Evolutionary conservation across 2,888 invertebrate genomes (phyloP), one percentile per base, ranked within the genome.

Genomic region (Ectropis crepuscularia): DNA sequence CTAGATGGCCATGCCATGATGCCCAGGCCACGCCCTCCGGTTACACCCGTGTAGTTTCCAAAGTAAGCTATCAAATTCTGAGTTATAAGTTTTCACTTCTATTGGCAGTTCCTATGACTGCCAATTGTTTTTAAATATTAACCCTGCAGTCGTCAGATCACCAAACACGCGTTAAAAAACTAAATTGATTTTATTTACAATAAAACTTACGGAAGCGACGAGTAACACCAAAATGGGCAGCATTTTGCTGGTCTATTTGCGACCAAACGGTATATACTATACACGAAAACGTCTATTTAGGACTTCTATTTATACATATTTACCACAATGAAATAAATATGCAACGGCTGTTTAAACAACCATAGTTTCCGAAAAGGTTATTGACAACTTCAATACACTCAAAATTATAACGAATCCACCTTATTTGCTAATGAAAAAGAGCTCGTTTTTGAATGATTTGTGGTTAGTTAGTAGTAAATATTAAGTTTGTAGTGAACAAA

Each of bases 181-280:
- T 28, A 28, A 28, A 28, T 28, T 28, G 16, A 28, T 28, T 28
- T 28, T 28, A 4, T 28, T 4, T 28, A 28, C 28, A 39, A 68
- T 63, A 69, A 48, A 69, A 85, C 92, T 90, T 72, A 92, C 92
- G 76, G 86, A 69, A 69, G 85, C 89, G 72, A 84, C 71, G 74
- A 89, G 75, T 65, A 90, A 75, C 69, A 89, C 83, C 82, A 90
- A 76, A 71, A 89, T 63, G 63, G 84, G 82, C 88, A 89, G 77
- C 92, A 92, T 92, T 75, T 74, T 88, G 84, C 72, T 83, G 88
- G 87, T 87, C 89, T 78, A 43, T 67, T 10, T 69, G 10, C 57
- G 84, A 88, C 89, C 88, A 83, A 83, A 69, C 83, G 91, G 91
- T 91, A 90, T 89, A 88, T 82, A 88, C 80, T 90, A 90, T 90